These are phyloP conservation scores for Cairina moschata DNA, from an alignment of 2,113 vertebrate species.

Conservation along the genomic window DNA sequence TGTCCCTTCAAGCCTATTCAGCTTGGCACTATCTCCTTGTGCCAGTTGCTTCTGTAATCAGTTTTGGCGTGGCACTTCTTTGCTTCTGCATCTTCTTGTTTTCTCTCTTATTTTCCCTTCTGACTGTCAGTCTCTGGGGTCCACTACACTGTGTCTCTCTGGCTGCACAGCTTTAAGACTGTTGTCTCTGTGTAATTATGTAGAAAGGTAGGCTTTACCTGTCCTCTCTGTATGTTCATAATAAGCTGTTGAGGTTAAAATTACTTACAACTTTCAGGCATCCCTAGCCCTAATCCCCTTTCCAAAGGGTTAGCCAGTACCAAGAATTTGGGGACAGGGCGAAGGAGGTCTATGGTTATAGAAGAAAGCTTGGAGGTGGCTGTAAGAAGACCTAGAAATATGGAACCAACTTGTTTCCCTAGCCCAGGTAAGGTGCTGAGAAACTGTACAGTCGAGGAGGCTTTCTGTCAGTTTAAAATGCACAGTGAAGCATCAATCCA, in stretches of 20 bases:
- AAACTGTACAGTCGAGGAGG: neutral
- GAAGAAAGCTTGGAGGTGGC: neutral
- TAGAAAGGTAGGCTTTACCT: neutral
- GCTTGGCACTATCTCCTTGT: neutral
- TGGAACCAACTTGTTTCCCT: neutral
- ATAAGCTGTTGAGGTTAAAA: neutral
- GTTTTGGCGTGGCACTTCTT: neutral
- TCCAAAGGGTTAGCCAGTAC: neutral
- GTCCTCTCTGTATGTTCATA: neutral
- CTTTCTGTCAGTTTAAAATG: neutral
- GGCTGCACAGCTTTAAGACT: neutral
- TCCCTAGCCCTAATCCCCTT: neutral
- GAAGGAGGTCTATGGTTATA: rapidly evolving
- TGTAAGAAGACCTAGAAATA: neutral
- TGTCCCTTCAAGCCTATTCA: neutral
- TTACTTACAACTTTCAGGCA: neutral
- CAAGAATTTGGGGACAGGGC: neutral
- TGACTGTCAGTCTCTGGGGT: rapidly evolving
- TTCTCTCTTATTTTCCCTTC: neutral
- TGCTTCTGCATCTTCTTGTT: neutral
- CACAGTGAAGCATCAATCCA: neutral
- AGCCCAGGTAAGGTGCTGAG: neutral
- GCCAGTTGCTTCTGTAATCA: neutral
- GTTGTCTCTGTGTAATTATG: neutral
- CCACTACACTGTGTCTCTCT: neutral